Evolutionary conservation across 2,888 invertebrate genomes (phyloP).

Genomic region (Sarcophaga carnaria): DNA sequence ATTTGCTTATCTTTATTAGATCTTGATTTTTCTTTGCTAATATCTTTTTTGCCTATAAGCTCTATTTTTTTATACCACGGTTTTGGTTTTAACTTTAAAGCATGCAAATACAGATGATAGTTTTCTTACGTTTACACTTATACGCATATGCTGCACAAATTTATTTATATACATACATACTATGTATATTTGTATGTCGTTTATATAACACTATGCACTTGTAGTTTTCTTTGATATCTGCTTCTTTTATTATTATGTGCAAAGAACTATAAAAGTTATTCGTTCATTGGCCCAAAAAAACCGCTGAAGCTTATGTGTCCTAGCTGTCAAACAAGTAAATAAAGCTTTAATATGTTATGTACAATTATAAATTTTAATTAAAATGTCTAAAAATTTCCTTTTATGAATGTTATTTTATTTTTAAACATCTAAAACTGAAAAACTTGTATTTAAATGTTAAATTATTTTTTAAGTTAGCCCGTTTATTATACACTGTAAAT

Average conservation of each 20-base stretch:
- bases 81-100: too few relatives aligned
- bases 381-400: background rate
- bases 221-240: conserved; percentile 41
- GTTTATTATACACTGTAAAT: too few relatives aligned
- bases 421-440: too few relatives aligned
- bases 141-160: background rate
- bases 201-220: conserved; percentile 18
- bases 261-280: conserved; percentile 44
- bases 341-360: conserved; percentile 60
- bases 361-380: conserved; percentile 43
- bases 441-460: too few relatives aligned
- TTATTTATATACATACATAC: background rate
- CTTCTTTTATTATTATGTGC: conserved; percentile 34
- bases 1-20: too few relatives aligned
- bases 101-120: too few relatives aligned
- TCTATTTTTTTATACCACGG: too few relatives aligned
- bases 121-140: background rate
- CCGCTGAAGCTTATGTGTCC: conserved; percentile 70
- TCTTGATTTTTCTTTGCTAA: too few relatives aligned
- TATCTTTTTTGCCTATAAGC: too few relatives aligned
- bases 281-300: conserved; percentile 68
- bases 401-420: background rate
- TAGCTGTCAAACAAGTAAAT: conserved; percentile 68
- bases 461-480: too few relatives aligned
- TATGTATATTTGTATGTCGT: background rate